Base-by-base conservation (phyloP, 1,140 invertebrate genomes). In the Helicoverpa zea region DNA sequence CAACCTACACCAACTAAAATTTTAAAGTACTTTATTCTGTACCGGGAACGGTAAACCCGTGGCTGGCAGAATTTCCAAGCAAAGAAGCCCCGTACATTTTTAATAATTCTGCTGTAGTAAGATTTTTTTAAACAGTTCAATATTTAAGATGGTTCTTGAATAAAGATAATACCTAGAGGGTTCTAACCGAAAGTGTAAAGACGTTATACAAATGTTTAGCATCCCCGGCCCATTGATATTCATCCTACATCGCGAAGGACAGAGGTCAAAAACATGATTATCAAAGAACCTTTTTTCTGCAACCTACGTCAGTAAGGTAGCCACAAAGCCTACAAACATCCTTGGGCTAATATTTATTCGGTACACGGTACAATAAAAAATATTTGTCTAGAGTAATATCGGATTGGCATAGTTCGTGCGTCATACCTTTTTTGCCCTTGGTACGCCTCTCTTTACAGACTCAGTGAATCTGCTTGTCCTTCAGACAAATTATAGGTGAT, bases 341-440 rank as follows among this genome's bases (percentile, higher is more conserved):
- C 73, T 61, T 47, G 18, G 56, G 0, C 29, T 59, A 76, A 76
- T 76, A 76, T 76, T 76, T 76, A 59, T 76, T 51, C 58, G 30
- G 72, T 59, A 74, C 61, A 77, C 18, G 52, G 47, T 29, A 43
- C 13, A 63, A 63, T 77, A 64, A 77, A 77, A 64, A 66, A 52
- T 66, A 77, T 77, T 77, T 52, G 61, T 29, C 49, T 51, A 43
- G 58, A 35, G 18, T 51, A 52, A 52, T 23, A 75, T 61, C 73
- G 14, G 59, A 63, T 23, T 47, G 56, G 23, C 10, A 43, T 64
- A 70, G 49, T 29, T 54, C 61, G 56, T 64, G 61, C 75, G 61
- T 77, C 75, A 77, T 77, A 66, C 14, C 58, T 76, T 16, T 13
- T 13, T 54, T 77, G 75, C 18, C 75, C 75, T 77, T 76, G 59